Conservation (phyloP, 2,888 invertebrate species). For the Stenurella melanura region DNA sequence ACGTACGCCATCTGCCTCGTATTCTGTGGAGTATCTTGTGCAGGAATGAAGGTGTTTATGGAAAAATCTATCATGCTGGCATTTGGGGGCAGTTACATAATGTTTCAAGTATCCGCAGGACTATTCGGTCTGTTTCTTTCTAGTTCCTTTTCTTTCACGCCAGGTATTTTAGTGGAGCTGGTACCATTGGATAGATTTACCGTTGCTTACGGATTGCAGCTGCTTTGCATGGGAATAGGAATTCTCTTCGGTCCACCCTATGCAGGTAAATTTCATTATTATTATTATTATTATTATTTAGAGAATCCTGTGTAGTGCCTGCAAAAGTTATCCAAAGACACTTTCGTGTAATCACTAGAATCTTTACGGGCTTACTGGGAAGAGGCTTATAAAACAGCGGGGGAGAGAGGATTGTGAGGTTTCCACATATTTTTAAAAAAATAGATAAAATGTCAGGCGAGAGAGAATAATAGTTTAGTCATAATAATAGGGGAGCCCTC, state of each 20-base stretch:
- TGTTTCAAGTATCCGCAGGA: slow-evolving; percentile 73
- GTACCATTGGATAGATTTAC: slow-evolving; percentile 94
- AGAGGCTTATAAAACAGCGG: too few relatives aligned
- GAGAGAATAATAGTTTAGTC: too few relatives aligned
- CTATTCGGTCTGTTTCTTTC: slow-evolving; percentile 93
- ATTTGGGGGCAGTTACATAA: slow-evolving; percentile 69
- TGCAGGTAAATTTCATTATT: slow-evolving; percentile 78
- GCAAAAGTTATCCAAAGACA: not conserved
- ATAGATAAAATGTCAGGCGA: too few relatives aligned
- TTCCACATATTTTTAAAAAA: too few relatives aligned
- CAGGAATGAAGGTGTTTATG: slow-evolving; percentile 75
- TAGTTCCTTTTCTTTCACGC: slow-evolving; percentile 93
- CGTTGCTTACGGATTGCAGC: slow-evolving; percentile 91
- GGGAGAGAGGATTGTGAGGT: too few relatives aligned
- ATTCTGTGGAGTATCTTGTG: slow-evolving; percentile 79
- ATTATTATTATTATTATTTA: too few relatives aligned
- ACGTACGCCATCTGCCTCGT: slow-evolving; percentile 88
- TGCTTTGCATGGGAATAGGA: slow-evolving; percentile 94
- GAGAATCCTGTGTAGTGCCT: not conserved
- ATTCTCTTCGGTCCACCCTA: slow-evolving; percentile 94
- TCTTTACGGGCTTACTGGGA: too few relatives aligned
- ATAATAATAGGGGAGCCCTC: too few relatives aligned
- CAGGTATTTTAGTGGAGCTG: slow-evolving; percentile 91
- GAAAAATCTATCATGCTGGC: slow-evolving; percentile 71
- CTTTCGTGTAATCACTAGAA: too few relatives aligned